phyloP scores from a whole-genome alignment of 2,113 vertebrate species.

The Nibea coibor region DNA sequence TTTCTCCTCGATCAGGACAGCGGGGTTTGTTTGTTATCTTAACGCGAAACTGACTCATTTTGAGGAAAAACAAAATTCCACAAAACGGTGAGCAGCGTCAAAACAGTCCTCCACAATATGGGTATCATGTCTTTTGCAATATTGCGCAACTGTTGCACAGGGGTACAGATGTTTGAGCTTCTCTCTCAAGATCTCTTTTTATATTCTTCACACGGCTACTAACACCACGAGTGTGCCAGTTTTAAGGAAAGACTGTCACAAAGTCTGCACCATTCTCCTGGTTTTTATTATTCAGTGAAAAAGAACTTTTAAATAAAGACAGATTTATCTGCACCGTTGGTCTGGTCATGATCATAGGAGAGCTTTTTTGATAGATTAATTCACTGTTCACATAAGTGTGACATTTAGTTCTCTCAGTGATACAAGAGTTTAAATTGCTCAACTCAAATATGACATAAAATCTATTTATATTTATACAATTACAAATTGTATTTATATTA shows the following conservation, averaged over 20 bases:
- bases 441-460: background rate
- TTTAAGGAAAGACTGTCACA: background rate
- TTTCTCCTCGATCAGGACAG: background rate
- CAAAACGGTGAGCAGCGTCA: too few relatives aligned
- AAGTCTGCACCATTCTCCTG: background rate
- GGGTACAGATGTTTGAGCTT: too few relatives aligned
- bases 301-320: background rate
- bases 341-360: too few relatives aligned
- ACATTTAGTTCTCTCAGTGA: background rate
- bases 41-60: too few relatives aligned
- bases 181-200: background rate
- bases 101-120: too few relatives aligned
- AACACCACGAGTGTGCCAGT: too few relatives aligned
- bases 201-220: background rate
- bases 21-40: constrained; percentile 22
- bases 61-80: too few relatives aligned
- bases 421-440: background rate
- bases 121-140: too few relatives aligned
- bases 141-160: too few relatives aligned
- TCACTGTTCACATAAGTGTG: background rate
- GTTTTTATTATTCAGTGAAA: background rate
- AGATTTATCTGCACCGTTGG: too few relatives aligned
- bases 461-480: too few relatives aligned
- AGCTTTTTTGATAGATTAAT: background rate
- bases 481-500: too few relatives aligned